Percentiles rank a stretch among this genome's conserved stretches.
Conservation (phyloP, 2,888 invertebrate species). For the Caenorhabditis angaria region DNA sequence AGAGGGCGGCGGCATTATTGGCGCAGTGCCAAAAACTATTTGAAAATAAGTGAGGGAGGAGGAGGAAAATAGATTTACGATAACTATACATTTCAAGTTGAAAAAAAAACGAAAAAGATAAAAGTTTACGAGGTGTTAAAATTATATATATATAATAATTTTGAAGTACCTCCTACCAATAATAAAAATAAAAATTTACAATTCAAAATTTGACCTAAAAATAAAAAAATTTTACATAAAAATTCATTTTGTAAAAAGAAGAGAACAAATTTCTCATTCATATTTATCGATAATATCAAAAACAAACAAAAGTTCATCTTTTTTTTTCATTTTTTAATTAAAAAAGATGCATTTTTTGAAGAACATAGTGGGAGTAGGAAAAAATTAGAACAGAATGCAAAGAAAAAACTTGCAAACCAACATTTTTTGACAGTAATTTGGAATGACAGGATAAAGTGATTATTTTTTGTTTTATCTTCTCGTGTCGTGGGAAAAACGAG, state of each 20-base stretch:
- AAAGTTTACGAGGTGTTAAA: too few relatives aligned
- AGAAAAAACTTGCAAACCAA: not conserved
- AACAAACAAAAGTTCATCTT: not conserved
- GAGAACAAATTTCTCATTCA: not conserved
- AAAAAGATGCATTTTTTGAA: too few relatives aligned
- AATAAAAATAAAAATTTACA: not conserved
- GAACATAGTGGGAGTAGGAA: too few relatives aligned
- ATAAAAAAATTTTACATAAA: not conserved
- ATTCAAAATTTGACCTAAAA: not conserved
- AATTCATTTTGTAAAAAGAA: not conserved
- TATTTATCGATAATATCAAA: not conserved
- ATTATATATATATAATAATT: not conserved
- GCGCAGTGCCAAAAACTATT: too few relatives aligned
- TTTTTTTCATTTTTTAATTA: not conserved
- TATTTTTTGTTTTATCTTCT: not conserved
- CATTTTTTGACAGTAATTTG: not conserved
- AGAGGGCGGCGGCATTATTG: too few relatives aligned
- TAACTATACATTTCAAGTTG: too few relatives aligned
- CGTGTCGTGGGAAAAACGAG: too few relatives aligned
- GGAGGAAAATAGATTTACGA: too few relatives aligned
- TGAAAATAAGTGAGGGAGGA: too few relatives aligned
- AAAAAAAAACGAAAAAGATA: too few relatives aligned
- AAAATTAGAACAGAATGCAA: not conserved
- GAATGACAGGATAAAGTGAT: not conserved
- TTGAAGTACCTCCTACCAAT: not conserved